Evolutionary conservation across 1,140 invertebrate genomes (phyloP).

Genomic region (Panagrolaimus sp.): DNA sequence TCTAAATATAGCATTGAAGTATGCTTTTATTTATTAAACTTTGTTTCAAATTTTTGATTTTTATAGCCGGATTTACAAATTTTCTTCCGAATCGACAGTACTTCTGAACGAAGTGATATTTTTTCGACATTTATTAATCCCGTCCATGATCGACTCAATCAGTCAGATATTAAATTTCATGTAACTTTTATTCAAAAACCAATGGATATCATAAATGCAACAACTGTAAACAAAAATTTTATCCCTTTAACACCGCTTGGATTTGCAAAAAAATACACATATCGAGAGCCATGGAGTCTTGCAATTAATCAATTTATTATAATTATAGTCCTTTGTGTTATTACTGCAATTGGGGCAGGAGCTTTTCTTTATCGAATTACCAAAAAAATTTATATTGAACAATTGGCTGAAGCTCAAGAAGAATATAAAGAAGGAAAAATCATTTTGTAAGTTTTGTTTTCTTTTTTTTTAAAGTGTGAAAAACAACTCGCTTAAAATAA

Average conservation of each 20-base stretch:
- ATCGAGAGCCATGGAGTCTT: slow-evolving; percentile 12
- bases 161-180: background rate
- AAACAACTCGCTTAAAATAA: too few species aligned
- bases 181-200: background rate
- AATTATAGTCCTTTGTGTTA: background rate
- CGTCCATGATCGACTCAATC: background rate
- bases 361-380: background rate
- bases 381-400: background rate
- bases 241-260: background rate
- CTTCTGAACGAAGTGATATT: background rate
- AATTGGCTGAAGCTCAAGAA: background rate
- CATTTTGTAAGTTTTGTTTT: background rate
- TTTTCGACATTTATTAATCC: background rate
- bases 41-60: background rate
- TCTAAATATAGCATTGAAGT: background rate
- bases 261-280: slow-evolving; percentile 12
- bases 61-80: background rate
- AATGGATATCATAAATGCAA: background rate
- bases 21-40: background rate
- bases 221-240: background rate
- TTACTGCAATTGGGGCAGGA: background rate
- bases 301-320: slow-evolving; percentile 6
- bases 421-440: background rate
- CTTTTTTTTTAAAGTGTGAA: too few species aligned
- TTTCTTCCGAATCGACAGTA: background rate